Base-by-base conservation (phyloP, 2,888 invertebrate species). In the Loripinus fragilis region DNA sequence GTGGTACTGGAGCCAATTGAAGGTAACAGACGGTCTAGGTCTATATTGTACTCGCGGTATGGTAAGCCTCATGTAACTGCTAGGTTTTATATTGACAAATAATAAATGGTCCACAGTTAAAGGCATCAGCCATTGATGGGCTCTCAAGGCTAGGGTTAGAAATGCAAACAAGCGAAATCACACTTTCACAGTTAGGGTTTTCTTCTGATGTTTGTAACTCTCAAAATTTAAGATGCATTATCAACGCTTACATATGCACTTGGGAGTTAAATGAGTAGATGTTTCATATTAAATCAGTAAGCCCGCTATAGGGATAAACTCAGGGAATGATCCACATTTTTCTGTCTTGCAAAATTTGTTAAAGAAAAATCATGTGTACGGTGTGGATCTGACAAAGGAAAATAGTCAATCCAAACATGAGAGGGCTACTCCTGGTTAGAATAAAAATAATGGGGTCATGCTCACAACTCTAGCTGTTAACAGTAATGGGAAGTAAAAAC, bases 111-210 rank as follows among this genome's bases (percentile, higher is more conserved):
- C 35, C 64, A n/a, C 41, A 33, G 28, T 45, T 76, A 23, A 66
- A 66, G 38, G 38, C 48, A 35, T 66, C 52, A 15, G 66, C 50
- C 38, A 48, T 67, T 65, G 52, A 66, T 65, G 66, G 45, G 28
- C 66, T 72, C 15, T 66, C 52, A 76, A 71, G 41, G 50, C 25
- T 66, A 52, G 55, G 68, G 28, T 55, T 76, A 28, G 71, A 76
- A 71, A 76, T 66, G 65, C 66, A 71, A 64, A 77, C 73, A 71
- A 73, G 77, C 52, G 68, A 73, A 38, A 73, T 77, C 17, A 72
- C 77, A 2, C 64, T 74, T 25, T 74, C 68, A 23, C 68, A 74
- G 25, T 74, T 74, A 55, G 74, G 73, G 12, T 74, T 74, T 74
- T 25, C 28, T 20, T 74, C 74, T 41, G 74, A 74, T 68, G 48